Evolutionary conservation across 2,113 vertebrate species (phyloP).

Genomic region (Sprattus sprattus): DNA sequence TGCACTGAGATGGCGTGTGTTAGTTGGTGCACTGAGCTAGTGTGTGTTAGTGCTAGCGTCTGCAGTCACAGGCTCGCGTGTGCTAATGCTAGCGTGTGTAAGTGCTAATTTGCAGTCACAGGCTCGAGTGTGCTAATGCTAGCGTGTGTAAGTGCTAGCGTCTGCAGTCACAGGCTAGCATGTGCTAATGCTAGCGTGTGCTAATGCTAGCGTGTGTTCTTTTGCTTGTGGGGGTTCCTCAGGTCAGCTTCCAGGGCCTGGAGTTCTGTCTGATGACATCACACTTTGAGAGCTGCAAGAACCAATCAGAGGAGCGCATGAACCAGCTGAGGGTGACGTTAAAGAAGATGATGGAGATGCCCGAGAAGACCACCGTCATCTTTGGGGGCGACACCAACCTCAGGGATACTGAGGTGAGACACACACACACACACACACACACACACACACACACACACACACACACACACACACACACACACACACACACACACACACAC

Average conservation of each 20-base stretch:
- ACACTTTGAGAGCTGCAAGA: slow-evolving; percentile 91
- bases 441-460: no score
- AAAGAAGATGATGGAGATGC: slow-evolving; percentile 72
- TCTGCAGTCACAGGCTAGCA: no score
- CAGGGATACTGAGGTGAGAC: slow-evolving; percentile 78
- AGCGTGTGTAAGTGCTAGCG: not conserved
- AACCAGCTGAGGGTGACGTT: slow-evolving; percentile 80
- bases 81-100: not conserved
- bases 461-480: no score
- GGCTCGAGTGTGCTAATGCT: no score
- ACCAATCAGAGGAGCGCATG: slow-evolving; percentile 76
- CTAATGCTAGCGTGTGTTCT: not conserved
- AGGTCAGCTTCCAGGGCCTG: slow-evolving; percentile 79
- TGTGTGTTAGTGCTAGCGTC: no score
- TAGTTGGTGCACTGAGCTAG: no score
- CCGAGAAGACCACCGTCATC: slow-evolving; percentile 78
- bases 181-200: no score
- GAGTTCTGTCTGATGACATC: slow-evolving; percentile 92
- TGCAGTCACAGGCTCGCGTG: no score
- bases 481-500: no score
- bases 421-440: no score
- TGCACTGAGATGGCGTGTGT: no score
- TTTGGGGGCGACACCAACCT: slow-evolving; percentile 97
- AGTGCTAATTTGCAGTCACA: not conserved
- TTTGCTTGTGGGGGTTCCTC: not conserved